Evolutionary conservation across 2,797 vertebrate species (phyloP).

Genomic region (Mormyrops attenuatus): DNA sequence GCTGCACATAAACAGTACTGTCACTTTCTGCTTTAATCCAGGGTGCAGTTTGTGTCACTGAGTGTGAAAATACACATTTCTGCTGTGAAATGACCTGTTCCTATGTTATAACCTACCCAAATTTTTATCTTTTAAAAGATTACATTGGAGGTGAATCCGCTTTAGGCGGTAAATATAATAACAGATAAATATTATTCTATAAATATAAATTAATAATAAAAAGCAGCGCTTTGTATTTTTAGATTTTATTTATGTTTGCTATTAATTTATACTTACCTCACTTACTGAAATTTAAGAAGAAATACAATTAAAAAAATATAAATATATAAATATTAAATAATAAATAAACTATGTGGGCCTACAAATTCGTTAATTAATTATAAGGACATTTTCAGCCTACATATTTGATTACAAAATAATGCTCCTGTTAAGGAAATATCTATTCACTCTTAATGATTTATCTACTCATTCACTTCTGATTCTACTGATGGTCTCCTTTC

Average conservation of each 20-base stretch:
- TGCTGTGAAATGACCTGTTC: not conserved
- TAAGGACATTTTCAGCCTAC: not conserved
- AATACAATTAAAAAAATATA: not conserved
- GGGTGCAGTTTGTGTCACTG: not conserved
- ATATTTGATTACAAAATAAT: not conserved
- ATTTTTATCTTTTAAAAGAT: not conserved
- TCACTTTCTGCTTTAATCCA: not conserved
- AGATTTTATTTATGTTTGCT: not conserved
- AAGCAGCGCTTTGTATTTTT: not conserved
- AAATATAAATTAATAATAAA: not conserved
- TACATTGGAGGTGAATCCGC: not conserved
- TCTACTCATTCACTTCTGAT: not conserved
- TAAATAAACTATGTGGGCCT: not conserved
- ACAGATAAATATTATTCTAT: not conserved
- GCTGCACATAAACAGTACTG: not conserved
- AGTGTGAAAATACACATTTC: not conserved
- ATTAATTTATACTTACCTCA: not conserved
- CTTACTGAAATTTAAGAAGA: not conserved
- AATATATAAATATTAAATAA: not conserved
- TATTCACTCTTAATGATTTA: not conserved
- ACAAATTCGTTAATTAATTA: not conserved
- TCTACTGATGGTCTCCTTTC: not conserved
- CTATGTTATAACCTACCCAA: not conserved
- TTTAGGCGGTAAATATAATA: not conserved
- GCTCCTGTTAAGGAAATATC: not conserved